Evolutionary conservation across 2,113 vertebrate species (phyloP).

Genomic region (Tichodroma muraria): DNA sequence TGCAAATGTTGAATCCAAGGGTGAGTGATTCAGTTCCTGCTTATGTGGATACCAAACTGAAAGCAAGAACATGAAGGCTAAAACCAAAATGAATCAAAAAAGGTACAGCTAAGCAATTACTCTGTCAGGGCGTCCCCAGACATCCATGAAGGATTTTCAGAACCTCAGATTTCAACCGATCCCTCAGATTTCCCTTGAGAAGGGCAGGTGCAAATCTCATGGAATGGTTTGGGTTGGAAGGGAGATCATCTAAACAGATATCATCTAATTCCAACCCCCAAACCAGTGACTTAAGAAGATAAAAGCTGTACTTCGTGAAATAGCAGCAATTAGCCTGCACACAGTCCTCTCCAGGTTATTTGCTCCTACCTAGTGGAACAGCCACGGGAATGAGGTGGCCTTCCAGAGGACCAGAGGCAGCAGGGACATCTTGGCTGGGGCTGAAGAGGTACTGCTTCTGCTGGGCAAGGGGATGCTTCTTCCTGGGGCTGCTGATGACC

Average conservation of each 20-base stretch:
- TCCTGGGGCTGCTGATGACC: not conserved
- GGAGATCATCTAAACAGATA: not conserved
- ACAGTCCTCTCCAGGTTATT: not conserved
- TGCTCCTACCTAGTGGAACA: slow-evolving; percentile 82
- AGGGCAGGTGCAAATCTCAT: not conserved
- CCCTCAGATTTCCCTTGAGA: not conserved
- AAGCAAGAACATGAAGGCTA: not conserved
- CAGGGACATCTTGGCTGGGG: slow-evolving; percentile 55
- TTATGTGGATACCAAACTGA: not conserved
- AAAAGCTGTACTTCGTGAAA: not conserved
- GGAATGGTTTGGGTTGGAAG: not conserved
- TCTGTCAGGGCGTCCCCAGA: not conserved
- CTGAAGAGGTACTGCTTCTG: slow-evolving; percentile 68
- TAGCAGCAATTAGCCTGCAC: not conserved
- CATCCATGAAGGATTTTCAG: not conserved
- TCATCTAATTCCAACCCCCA: not conserved
- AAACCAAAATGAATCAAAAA: not conserved
- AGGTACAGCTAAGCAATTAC: not conserved
- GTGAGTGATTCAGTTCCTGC: not conserved
- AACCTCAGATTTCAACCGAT: not conserved
- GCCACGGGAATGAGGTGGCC: slow-evolving; percentile 81
- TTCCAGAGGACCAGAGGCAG: slow-evolving; percentile 56
- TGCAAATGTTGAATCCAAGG: not conserved
- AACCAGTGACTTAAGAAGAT: not conserved
- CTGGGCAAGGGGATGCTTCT: not conserved